Percentiles rank a stretch among this genome's conserved stretches.
Conservation (phyloP, 2,797 vertebrate genomes). For the Eurystomus glaucurus region DNA sequence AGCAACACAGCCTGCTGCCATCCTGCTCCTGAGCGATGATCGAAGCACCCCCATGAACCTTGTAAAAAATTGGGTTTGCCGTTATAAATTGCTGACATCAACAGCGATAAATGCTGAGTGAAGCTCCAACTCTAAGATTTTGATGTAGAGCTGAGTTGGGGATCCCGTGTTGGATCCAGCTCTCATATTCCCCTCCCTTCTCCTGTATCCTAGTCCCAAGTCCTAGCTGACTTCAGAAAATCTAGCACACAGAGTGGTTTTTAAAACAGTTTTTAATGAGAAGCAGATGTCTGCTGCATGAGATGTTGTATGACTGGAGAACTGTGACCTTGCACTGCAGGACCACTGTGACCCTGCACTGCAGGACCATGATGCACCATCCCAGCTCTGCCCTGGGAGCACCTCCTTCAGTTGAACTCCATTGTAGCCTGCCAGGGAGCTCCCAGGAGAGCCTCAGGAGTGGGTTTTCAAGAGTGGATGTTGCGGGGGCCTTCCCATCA, state of each 20-base stretch:
- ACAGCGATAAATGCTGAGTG: rapidly evolving
- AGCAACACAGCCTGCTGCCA: background rate
- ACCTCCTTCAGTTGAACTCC: background rate
- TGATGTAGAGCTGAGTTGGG: rapidly evolving
- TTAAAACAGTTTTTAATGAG: background rate
- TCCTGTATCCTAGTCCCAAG: background rate
- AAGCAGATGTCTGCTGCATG: background rate
- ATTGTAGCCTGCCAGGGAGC: background rate
- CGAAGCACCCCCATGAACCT: rapidly evolving
- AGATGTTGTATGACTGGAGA: background rate
- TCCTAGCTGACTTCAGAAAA: background rate
- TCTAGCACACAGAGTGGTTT: rapidly evolving
- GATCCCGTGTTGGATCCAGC: rapidly evolving
- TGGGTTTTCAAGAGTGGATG: background rate
- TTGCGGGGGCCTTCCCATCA: background rate
- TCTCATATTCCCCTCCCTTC: background rate
- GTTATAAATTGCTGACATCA: background rate
- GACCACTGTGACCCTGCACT: background rate
- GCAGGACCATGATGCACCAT: rapidly evolving
- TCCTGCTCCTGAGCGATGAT: rapidly evolving
- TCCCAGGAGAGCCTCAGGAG: background rate
- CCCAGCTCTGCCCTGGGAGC: background rate
- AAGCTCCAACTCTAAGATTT: background rate
- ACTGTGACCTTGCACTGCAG: rapidly evolving
- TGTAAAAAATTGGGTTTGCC: background rate